Evolutionary conservation across 2,888 invertebrate genomes (phyloP).

Genomic region (Cyclophora albipunctata): DNA sequence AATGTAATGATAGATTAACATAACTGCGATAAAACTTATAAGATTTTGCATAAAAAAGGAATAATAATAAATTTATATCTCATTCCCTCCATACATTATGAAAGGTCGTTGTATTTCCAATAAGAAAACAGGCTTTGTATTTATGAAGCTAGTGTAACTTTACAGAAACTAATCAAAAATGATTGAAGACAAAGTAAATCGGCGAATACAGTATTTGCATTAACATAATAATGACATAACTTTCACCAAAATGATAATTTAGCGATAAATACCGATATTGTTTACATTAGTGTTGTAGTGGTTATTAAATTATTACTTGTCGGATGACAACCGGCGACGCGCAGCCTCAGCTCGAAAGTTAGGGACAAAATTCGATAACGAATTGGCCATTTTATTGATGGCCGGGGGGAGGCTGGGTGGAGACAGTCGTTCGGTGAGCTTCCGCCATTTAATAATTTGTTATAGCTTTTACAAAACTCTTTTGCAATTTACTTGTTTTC

Average conservation of each 20-base stretch:
- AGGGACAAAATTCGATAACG: slow-evolving; percentile 73
- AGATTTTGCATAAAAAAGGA: slow-evolving; percentile 47
- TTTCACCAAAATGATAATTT: slow-evolving; percentile 51
- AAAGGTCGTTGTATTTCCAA: slow-evolving; percentile 46
- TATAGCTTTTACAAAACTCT: slow-evolving; percentile 33
- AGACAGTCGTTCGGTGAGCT: slow-evolving; percentile 63
- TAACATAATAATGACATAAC: slow-evolving; percentile 66
- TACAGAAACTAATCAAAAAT: slow-evolving; percentile 37
- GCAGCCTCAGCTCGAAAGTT: slow-evolving; percentile 65
- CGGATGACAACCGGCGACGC: slow-evolving; percentile 68
- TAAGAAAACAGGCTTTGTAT: slow-evolving; percentile 35
- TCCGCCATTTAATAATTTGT: slow-evolving; percentile 64
- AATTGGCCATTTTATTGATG: slow-evolving; percentile 77
- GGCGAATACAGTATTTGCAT: slow-evolving; percentile 42
- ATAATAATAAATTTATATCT: slow-evolving; percentile 52
- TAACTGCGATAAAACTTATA: slow-evolving; percentile 57
- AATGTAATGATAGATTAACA: slow-evolving; percentile 45
- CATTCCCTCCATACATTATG: slow-evolving; percentile 44
- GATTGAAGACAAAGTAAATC: slow-evolving; percentile 44
- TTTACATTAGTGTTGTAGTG: slow-evolving; percentile 59
- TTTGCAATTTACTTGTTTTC: slow-evolving; percentile 50
- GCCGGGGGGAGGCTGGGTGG: slow-evolving; percentile 72
- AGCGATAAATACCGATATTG: slow-evolving; percentile 48
- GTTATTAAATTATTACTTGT: slow-evolving; percentile 59
- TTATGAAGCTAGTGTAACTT: slow-evolving; percentile 42